Evolutionary conservation across 1,140 invertebrate genomes (phyloP).

Genomic region (Cydia strobilella): DNA sequence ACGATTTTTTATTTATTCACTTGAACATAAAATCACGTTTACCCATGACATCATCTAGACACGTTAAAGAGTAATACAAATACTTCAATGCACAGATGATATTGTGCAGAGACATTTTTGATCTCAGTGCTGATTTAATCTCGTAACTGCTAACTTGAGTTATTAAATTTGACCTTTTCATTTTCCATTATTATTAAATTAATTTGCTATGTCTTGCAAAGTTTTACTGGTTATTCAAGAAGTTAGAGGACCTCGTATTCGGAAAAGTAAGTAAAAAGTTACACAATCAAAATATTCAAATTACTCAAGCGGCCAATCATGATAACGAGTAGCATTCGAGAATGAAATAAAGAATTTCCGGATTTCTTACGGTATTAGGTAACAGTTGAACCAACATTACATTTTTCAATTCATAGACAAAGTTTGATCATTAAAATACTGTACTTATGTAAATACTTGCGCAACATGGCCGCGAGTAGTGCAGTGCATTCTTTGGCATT

Average conservation of each 20-base stretch:
- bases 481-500: conserved; percentile 50
- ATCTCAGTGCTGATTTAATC: conserved; percentile 47
- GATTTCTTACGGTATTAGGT: conserved; percentile 18
- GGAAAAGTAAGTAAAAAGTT: conserved; percentile 45
- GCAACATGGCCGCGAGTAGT: conserved; percentile 36
- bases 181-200: conserved; percentile 18
- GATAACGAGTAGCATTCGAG: not conserved
- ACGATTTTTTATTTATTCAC: conserved; percentile 19
- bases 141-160: conserved; percentile 38
- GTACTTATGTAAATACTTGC: conserved; percentile 33
- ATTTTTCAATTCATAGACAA: conserved; percentile 17
- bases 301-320: not conserved
- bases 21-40: conserved; percentile 33
- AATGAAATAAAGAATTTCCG: conserved; percentile 27
- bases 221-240: conserved; percentile 45
- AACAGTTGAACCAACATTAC: not conserved
- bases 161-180: too few species aligned
- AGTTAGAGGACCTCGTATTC: conserved; percentile 35
- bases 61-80: conserved; percentile 38
- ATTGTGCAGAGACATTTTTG: conserved; percentile 36
- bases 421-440: conserved; percentile 29
- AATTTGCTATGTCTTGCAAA: conserved; percentile 41
- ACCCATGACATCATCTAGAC: conserved; percentile 36
- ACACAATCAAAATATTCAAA: not conserved
- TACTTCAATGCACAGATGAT: conserved; percentile 37